Percentiles rank a stretch among this genome's conserved stretches.
Conservation (phyloP, 2,113 vertebrate genomes). For the Cyprinodon tularosa region DNA sequence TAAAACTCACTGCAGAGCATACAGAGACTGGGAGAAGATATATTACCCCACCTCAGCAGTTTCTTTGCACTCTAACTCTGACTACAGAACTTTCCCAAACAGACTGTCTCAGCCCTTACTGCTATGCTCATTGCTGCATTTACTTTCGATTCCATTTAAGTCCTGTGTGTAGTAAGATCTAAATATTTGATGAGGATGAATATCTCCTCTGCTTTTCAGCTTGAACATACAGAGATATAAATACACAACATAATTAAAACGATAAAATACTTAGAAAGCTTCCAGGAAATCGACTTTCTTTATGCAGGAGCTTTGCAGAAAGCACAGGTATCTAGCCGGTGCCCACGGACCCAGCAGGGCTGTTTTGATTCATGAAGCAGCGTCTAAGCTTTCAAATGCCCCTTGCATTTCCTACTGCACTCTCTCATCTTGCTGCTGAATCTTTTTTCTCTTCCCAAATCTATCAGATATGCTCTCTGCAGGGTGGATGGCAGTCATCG, state of each 20-base stretch:
- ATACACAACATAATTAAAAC: constrained; percentile 9
- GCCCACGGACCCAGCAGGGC: constrained; percentile 49
- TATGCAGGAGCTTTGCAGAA: constrained; percentile 15
- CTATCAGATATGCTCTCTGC: constrained; percentile 46
- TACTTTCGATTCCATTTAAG: background rate
- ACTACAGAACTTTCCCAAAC: background rate
- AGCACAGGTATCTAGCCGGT: constrained; percentile 18
- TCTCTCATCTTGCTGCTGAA: constrained; percentile 48
- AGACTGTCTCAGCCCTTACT: background rate
- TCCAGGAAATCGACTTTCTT: constrained; percentile 16
- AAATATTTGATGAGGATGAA: background rate
- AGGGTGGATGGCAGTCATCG: constrained; percentile 50
- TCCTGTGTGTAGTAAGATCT: too few relatives aligned
- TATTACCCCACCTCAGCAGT: constrained; percentile 21
- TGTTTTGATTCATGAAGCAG: constrained; percentile 54
- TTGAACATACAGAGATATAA: constrained; percentile 4
- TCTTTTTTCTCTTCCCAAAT: constrained; percentile 36
- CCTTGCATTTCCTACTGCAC: constrained; percentile 48
- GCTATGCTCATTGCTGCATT: background rate
- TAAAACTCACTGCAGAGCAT: constrained; percentile 14
- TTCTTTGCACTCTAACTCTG: constrained; percentile 8
- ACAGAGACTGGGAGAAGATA: constrained; percentile 11
- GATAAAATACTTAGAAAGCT: constrained; percentile 15
- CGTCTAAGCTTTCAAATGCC: constrained; percentile 48
- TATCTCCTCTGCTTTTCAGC: background rate